Conservation (phyloP, 1,140 invertebrate genomes). For the Anthonomus grandis region DNA sequence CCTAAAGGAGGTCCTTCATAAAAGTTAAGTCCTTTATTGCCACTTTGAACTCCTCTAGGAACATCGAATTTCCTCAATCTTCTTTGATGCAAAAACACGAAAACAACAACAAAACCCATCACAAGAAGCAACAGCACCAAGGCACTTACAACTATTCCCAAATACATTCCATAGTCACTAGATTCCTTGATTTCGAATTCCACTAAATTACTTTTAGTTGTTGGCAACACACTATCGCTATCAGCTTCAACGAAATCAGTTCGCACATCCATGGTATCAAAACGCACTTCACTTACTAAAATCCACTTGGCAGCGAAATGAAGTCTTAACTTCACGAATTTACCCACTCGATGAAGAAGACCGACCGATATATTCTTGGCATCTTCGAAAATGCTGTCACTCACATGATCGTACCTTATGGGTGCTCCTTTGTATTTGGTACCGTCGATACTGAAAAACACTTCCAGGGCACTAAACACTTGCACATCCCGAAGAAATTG, state of each 20-base stretch:
- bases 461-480: constrained; percentile 74
- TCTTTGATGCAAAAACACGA: constrained; percentile 40
- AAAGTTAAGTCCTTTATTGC: constrained; percentile 43
- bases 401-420: constrained; percentile 69
- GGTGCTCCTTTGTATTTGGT: constrained; percentile 71
- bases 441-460: constrained; percentile 81
- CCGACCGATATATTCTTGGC: constrained; percentile 81
- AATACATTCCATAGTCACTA: constrained; percentile 40
- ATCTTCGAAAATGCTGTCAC: constrained; percentile 78
- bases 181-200: constrained; percentile 32
- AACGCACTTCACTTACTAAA: constrained; percentile 83
- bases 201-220: constrained; percentile 35
- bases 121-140: constrained; percentile 40
- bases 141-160: constrained; percentile 43
- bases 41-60: constrained; percentile 43
- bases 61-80: constrained; percentile 40
- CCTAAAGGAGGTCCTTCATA: constrained; percentile 41
- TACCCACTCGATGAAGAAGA: constrained; percentile 77
- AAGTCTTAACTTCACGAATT: constrained; percentile 76
- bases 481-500: constrained; percentile 77
- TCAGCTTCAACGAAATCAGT: constrained; percentile 45
- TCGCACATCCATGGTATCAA: constrained; percentile 59
- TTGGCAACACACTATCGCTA: constrained; percentile 24
- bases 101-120: constrained; percentile 37
- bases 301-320: constrained; percentile 84